Evolutionary conservation across 2,888 invertebrate genomes (phyloP).

Genomic region (Lasius fuliginosus): DNA sequence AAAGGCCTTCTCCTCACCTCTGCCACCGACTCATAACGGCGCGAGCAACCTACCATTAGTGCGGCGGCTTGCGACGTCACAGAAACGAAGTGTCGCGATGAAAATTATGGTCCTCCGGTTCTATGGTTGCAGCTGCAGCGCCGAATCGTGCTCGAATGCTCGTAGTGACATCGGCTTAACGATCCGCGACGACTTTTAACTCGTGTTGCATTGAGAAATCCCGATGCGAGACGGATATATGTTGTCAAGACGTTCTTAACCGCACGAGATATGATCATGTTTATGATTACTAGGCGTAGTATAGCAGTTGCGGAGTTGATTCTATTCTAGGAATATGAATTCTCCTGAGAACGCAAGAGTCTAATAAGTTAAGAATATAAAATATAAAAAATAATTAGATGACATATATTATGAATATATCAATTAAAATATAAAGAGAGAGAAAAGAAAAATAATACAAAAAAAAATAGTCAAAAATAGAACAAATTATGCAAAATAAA

Average conservation of each 20-base stretch:
- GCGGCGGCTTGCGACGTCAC: slow-evolving; percentile 51
- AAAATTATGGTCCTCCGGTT: slow-evolving; percentile 63
- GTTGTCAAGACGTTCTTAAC: neutral
- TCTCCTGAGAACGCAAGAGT: neutral
- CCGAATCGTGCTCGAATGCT: slow-evolving; percentile 39
- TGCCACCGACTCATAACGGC: slow-evolving; percentile 43
- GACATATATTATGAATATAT: neutral
- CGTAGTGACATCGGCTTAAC: slow-evolving; percentile 39
- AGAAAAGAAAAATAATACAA: neutral
- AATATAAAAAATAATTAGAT: neutral
- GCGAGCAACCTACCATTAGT: slow-evolving; percentile 63
- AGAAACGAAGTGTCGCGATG: slow-evolving; percentile 58
- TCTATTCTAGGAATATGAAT: neutral
- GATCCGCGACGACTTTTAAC: slow-evolving; percentile 14
- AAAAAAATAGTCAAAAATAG: neutral
- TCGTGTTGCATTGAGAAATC: neutral
- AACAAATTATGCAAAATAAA: too few species aligned
- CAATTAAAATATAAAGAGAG: neutral
- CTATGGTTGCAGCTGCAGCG: slow-evolving; percentile 35
- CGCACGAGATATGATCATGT: neutral
- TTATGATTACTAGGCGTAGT: neutral
- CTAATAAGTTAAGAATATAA: too few species aligned
- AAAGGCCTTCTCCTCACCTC: slow-evolving; percentile 53
- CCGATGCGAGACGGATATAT: neutral
- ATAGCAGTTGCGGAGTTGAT: neutral